phyloP scores from a whole-genome alignment of 2,797 vertebrate species.

The Myripristis murdjan region DNA sequence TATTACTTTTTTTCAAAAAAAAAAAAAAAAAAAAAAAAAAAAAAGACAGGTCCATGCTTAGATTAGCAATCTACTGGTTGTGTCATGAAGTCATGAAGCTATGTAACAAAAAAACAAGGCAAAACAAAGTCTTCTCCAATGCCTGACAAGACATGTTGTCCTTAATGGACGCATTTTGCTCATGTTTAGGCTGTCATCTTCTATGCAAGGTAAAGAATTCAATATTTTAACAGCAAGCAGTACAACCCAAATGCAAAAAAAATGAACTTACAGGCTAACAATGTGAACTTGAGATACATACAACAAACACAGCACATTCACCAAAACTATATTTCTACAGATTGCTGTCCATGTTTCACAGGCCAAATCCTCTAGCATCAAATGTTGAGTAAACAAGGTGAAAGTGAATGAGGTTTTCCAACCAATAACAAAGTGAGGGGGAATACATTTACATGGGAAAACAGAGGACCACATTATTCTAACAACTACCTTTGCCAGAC shows the following conservation, averaged over 20 bases:
- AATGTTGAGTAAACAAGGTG: slow-evolving; percentile 79
- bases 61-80: too few relatives aligned
- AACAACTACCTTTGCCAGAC: slow-evolving; percentile 90
- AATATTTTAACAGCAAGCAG: too few relatives aligned
- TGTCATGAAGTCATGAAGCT: too few relatives aligned
- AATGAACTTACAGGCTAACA: slow-evolving; percentile 35
- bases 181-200: background rate
- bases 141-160: too few relatives aligned
- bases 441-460: slow-evolving; percentile 87
- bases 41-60: too few relatives aligned
- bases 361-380: slow-evolving; percentile 72
- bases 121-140: too few relatives aligned
- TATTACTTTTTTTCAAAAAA: too few relatives aligned
- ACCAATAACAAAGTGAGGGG: slow-evolving; percentile 82
- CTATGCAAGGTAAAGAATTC: background rate
- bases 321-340: slow-evolving; percentile 17
- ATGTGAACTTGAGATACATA: slow-evolving; percentile 31
- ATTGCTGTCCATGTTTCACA: slow-evolving; percentile 61
- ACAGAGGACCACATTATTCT: slow-evolving; percentile 85
- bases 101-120: too few relatives aligned
- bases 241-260: background rate
- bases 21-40: too few relatives aligned
- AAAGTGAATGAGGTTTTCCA: slow-evolving; percentile 81
- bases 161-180: too few relatives aligned
- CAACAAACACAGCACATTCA: slow-evolving; percentile 37